Evolutionary conservation across 2,113 vertebrate species (phyloP), one percentile per base, ranked within the genome.

Genomic region (Potamarius usumacintae): DNA sequence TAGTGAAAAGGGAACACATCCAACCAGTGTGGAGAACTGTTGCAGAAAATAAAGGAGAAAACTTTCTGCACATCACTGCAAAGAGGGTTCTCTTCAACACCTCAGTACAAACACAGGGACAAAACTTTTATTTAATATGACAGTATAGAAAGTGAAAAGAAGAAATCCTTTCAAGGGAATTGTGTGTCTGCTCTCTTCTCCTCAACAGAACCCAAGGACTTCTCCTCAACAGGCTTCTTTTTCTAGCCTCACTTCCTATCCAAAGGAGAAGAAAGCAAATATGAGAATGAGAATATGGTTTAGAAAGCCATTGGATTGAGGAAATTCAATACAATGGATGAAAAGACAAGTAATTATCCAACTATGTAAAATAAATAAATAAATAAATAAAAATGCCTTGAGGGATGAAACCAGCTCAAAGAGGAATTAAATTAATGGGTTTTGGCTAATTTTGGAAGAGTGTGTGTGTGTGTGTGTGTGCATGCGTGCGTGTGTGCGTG

Each of bases 361-460:
- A 42, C 67, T 34, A 34, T 62, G 53, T 87, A 79, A 79, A 83
- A 80, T 20, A 25, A 69, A 78, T 48, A 69, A 34, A 34, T 34
- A 34, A 34, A 34, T 2, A 34, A 34, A 78, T 55, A 52, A 50
- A 18, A 34, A 27, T 25, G 67, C 87, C 86, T 82, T 76, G 50
- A 42, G 85, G 82, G 88, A 89, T 57, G 30, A 55, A 81, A 74
- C 42, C 79, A 53, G 52, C 82, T 50, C 52, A 72, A 50, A 55
- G 34, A 78, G 34, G 1, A 79, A 87, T 88, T 20, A 88, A 71
- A 60, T 86, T 52, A 88, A 85, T 72, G 62, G 67, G 57, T 76
- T 77, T 85, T 88, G 82, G 57, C 71, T 81, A 79, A 50, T 74
- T 88, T 65, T 57, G 60, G 25, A 65, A 18, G 69, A 34, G 4